These are phyloP conservation scores for Campoletis sonorensis DNA, from an alignment of 1,140 invertebrate genomes.

Conservation along the genomic window DNA sequence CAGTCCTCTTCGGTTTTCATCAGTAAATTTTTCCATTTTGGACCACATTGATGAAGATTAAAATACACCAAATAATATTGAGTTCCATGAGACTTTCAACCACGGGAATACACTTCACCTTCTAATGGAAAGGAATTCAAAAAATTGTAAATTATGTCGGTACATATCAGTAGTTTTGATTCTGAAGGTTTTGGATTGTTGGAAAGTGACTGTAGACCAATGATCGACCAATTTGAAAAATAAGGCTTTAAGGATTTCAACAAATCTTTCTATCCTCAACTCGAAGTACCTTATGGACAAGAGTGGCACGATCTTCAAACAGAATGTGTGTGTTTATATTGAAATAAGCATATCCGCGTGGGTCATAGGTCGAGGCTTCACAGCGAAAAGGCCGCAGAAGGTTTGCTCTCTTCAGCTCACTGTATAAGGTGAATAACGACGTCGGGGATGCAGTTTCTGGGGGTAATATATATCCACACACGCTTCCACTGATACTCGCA, in stretches of 20 bases:
- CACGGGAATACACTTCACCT: too few species aligned
- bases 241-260: too few species aligned
- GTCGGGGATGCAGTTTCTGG: background rate
- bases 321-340: background rate
- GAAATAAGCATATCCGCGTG: background rate
- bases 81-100: too few species aligned
- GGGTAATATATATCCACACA: slow-evolving; percentile 27
- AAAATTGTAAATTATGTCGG: too few species aligned
- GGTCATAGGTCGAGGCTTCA: background rate
- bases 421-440: slow-evolving; percentile 46
- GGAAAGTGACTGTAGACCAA: too few species aligned
- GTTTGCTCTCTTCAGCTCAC: slow-evolving; percentile 31
- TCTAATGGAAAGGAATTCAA: too few species aligned
- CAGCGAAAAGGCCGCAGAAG: background rate
- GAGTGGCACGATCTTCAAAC: background rate
- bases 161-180: too few species aligned
- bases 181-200: too few species aligned
- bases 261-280: too few species aligned
- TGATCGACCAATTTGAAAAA: too few species aligned
- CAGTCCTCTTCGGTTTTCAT: background rate
- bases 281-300: background rate
- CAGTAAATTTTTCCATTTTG: background rate
- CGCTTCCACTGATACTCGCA: slow-evolving; percentile 46
- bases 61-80: background rate
- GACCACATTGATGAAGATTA: background rate